Percentiles rank a stretch among this genome's conserved stretches.
Evolutionary conservation across 1,140 invertebrate genomes (phyloP).

Genomic region (Diachasma alloeum): DNA sequence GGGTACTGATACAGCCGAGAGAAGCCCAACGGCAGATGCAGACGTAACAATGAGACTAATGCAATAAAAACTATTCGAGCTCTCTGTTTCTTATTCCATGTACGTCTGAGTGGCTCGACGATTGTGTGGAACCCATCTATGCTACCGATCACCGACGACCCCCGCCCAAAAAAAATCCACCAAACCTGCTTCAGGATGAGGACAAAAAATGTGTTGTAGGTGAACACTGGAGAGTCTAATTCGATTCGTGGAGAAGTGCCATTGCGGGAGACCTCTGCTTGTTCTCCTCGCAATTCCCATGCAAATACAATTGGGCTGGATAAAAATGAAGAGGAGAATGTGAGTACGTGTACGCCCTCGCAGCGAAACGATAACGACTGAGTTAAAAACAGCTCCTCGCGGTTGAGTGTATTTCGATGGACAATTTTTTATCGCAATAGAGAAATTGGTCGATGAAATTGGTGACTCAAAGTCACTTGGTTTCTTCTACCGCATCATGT

Average conservation of each 20-base stretch:
- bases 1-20: slow-evolving; percentile 8
- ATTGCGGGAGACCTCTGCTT: neutral
- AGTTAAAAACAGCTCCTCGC: neutral
- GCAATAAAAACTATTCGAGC: slow-evolving; percentile 23
- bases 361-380: slow-evolving; percentile 32
- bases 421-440: neutral
- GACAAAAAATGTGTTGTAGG: slow-evolving; percentile 1
- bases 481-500: too few relatives aligned
- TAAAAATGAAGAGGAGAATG: neutral
- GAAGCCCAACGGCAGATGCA: slow-evolving; percentile 9
- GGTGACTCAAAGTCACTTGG: too few relatives aligned
- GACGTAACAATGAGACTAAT: slow-evolving; percentile 19
- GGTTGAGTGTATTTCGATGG: neutral
- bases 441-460: too few relatives aligned
- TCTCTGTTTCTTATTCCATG: neutral
- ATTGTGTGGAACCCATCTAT: slow-evolving; percentile 25
- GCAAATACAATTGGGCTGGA: neutral
- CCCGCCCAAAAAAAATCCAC: neutral
- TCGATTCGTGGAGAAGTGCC: slow-evolving; percentile 17
- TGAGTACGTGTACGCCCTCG: slow-evolving; percentile 20
- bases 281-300: neutral
- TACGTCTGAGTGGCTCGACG: slow-evolving; percentile 10
- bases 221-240: slow-evolving; percentile 19
- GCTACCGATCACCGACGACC: slow-evolving; percentile 27
- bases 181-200: neutral